Conservation (phyloP, 2,888 invertebrate species). For the Cryptocephalus primarius region DNA sequence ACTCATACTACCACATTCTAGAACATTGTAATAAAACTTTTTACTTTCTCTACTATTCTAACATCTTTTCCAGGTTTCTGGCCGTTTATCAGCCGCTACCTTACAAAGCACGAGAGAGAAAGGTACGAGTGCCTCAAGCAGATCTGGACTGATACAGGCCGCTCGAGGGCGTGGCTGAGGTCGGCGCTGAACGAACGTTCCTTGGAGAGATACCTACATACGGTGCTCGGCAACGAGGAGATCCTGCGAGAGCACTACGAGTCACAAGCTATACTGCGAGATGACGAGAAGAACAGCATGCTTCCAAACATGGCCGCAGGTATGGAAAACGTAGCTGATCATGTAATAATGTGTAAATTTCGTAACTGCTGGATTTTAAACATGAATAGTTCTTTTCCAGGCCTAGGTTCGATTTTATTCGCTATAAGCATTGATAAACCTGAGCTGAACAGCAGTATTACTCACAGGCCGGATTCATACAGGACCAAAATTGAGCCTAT, state of each 20-base stretch:
- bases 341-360: slow-evolving; percentile 1
- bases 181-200: slow-evolving; percentile 86
- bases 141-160: slow-evolving; percentile 65
- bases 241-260: slow-evolving; percentile 67
- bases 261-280: slow-evolving; percentile 72
- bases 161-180: slow-evolving; percentile 81
- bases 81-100: slow-evolving; percentile 66
- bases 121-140: slow-evolving; percentile 62
- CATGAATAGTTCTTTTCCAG: slow-evolving; percentile 33
- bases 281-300: slow-evolving; percentile 66
- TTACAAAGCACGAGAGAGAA: slow-evolving; percentile 81
- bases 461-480: slow-evolving; percentile 32
- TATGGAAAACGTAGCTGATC: slow-evolving; percentile 32
- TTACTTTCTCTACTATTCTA: too few species aligned
- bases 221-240: slow-evolving; percentile 54
- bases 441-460: slow-evolving; percentile 55
- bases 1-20: too few species aligned
- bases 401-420: slow-evolving; percentile 81
- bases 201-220: slow-evolving; percentile 70
- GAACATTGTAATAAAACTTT: too few species aligned
- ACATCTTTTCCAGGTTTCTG: slow-evolving; percentile 61
- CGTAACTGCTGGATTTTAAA: background rate
- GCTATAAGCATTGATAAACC: slow-evolving; percentile 84
- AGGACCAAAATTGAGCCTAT: slow-evolving; percentile 50
- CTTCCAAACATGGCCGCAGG: slow-evolving; percentile 81